Base-by-base conservation (phyloP, 2,888 invertebrate genomes). In the Drosophila kokeensis region DNA sequence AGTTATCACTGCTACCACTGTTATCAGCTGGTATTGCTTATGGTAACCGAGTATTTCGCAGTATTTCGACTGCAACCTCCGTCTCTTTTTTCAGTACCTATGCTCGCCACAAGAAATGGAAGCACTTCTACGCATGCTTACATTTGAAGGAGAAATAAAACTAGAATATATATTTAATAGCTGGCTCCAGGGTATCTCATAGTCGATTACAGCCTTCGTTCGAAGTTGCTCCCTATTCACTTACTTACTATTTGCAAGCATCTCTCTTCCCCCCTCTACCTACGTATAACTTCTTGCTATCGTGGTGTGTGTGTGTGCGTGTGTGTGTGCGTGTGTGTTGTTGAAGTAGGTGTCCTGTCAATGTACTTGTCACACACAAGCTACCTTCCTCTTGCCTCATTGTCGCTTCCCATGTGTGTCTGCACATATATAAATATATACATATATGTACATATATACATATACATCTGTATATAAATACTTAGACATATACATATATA, bases 271-370 rank as follows among this genome's bases (percentile, higher is more conserved):
- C 53, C 3, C 15, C 27, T 15, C 57, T 6, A n/a, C 34, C 34
- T 11, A 11, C 4, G 40, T 5, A 21, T 11, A 21, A 40, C 40
- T 21, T 11, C 30, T n/a, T 11, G 13, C 21, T 30, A 7, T 40
- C 42, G n/a, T n/a, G n/a, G n/a, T 40, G 8, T 29, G 2, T 15
- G 2, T 36, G 1, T 13, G 15, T 8, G 3, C 18, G 18, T 4
- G 11, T 42, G 42, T 6, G 13, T 27, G 13, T 21, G n/a, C 13
- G n/a, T 29, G 49, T 36, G 30, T 62, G 24, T 52, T 67, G 60
- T 70, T 78, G 63, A 82, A 81, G 78, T 79, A 67, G 70, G 57
- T 79, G 81, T 69, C 48, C 68, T 74, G 67, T 74, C 79, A 74
- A 82, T 82, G 70, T 74, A 70, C 70, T 74, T 74, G 82, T 74